Conservation (phyloP, 2,888 invertebrate genomes). For the Heteropelma amictum region DNA sequence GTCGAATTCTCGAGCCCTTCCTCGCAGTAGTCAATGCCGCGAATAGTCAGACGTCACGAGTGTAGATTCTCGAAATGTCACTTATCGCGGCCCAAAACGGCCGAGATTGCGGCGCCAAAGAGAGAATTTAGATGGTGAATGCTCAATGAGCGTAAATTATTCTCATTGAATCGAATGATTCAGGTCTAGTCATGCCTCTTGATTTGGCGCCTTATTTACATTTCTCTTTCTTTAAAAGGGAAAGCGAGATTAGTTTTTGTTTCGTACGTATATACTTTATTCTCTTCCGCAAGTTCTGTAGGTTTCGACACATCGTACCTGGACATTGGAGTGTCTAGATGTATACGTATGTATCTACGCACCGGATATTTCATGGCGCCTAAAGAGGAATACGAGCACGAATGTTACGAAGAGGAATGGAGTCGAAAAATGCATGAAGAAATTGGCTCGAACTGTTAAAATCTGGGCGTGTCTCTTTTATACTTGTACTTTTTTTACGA, state of each 20-base stretch:
- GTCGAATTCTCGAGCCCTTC: background rate
- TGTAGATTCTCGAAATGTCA: background rate
- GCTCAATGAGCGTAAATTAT: slow-evolving; percentile 26
- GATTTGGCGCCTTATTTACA: slow-evolving; percentile 32
- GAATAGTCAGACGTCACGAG: slow-evolving; percentile 36
- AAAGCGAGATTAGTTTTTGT: slow-evolving; percentile 17
- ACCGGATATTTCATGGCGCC: slow-evolving; percentile 25
- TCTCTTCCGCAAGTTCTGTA: slow-evolving; percentile 3
- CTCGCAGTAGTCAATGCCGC: slow-evolving; percentile 30
- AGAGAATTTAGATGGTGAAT: slow-evolving; percentile 18
- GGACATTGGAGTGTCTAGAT: slow-evolving; percentile 28
- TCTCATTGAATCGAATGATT: slow-evolving; percentile 24
- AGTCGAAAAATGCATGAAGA: slow-evolving; percentile 45
- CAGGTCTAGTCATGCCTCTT: slow-evolving; percentile 31
- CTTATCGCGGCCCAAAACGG: slow-evolving; percentile 10
- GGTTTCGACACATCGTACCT: slow-evolving; percentile 42
- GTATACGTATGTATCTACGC: background rate
- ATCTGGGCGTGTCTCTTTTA: slow-evolving; percentile 53
- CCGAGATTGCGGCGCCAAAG: no score
- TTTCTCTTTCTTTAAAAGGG: slow-evolving; percentile 34
- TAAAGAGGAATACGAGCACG: slow-evolving; percentile 37
- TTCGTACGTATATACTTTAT: background rate
- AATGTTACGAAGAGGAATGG: slow-evolving; percentile 36
- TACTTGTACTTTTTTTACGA: slow-evolving; percentile 49
- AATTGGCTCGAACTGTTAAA: slow-evolving; percentile 52